phyloP scores from a whole-genome alignment of 1,140 invertebrate genomes.

The Lepeophtheirus salmonis region DNA sequence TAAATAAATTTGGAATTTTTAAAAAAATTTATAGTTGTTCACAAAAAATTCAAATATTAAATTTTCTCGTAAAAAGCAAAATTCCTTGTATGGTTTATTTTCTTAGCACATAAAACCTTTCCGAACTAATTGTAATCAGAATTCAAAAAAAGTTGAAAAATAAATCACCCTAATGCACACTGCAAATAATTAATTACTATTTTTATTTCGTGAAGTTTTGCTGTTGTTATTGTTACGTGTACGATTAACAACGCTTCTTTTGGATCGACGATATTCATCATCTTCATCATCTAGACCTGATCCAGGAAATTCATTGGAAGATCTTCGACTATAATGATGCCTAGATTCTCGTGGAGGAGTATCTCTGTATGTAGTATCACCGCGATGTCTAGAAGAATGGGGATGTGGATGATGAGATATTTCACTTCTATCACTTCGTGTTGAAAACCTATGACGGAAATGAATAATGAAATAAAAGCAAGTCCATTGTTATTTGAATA shows the following conservation, averaged over 20 bases:
- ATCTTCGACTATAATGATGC: neutral
- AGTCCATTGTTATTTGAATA: neutral
- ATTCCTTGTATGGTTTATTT: too few species aligned
- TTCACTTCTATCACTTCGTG: neutral
- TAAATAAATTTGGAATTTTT: too few species aligned
- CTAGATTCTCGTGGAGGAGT: neutral
- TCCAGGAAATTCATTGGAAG: neutral
- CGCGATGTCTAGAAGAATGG: neutral
- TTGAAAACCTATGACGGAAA: neutral
- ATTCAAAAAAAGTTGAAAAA: too few species aligned
- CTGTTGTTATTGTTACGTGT: neutral
- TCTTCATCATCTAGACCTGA: neutral
- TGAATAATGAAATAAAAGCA: neutral
- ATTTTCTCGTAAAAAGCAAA: too few species aligned
- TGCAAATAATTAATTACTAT: too few species aligned
- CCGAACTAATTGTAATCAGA: too few species aligned
- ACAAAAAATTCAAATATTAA: too few species aligned
- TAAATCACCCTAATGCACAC: too few species aligned
- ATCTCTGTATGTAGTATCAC: neutral
- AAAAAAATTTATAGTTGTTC: too few species aligned
- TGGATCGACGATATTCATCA: neutral
- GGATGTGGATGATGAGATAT: neutral
- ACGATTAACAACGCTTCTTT: too few species aligned
- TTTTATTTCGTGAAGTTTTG: neutral
- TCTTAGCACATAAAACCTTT: too few species aligned